Base-by-base conservation (phyloP, 1,140 invertebrate genomes). In the Hyphantria cunea region DNA sequence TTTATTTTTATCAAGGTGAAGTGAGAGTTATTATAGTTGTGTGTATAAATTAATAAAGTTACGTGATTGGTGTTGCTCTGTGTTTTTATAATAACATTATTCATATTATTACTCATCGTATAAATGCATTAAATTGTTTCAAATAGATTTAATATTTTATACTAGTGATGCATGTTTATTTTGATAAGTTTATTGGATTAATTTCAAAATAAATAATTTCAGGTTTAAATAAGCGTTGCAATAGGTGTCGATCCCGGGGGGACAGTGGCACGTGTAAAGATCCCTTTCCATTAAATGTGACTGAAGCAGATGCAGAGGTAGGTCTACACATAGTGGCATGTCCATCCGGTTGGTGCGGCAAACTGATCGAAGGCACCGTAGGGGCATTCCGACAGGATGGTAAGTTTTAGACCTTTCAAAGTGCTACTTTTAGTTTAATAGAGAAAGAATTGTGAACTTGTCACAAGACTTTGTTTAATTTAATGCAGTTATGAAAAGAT, bases 301-400 rank as follows among this genome's bases (percentile, higher is more conserved):
- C 95, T 0, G 92, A 94, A 69, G 92, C 94, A 17, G 93, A 95
- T 50, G 84, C 89, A 13, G 93, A 94, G 74, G 92, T 90, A 51
- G 96, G 96, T 6, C 93, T 98, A 0, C 92, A 95, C 66, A 93
- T 94, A 1, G 92, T 95, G 6, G 96, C 96, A 0, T 98, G 97
- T 84, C 95, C 96, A 8, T 97, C 96, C 6, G 97, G 97, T 31
- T 98, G 97, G 97, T 98, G 97, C 79, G 95, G 95, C 7, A 98
- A 98, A 92, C 94, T 97, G 41, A 94, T 97, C 15, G 97, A 98
- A 89, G 95, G 94, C 34, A 80, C 78, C 6, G 81, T 81, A 17
- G 84, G 93, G 93, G 91, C 94, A 48, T 93, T 94, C 63, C 94
- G 95, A 86, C 93, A 94, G 55, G 92, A 93, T 76, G 92, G 92